phyloP scores from a whole-genome alignment of 2,888 invertebrate species.

The Lasioglossum morio region DNA sequence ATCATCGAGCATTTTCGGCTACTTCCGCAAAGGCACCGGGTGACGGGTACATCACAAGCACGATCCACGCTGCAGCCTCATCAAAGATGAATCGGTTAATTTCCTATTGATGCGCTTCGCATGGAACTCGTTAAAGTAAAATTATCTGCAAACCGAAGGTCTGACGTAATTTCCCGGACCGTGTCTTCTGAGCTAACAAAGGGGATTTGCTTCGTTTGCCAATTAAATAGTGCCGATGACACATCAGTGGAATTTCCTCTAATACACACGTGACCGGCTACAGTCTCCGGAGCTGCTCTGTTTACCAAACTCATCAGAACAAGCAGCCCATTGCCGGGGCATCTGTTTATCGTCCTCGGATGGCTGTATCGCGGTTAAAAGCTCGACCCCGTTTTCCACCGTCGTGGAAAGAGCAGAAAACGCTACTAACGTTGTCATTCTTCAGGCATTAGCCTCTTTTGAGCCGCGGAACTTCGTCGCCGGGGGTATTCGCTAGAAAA shows the following conservation, averaged over 20 bases:
- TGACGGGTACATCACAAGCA: not conserved
- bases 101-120: not conserved
- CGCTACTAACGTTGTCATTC: slow-evolving; percentile 4
- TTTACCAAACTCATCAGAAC: slow-evolving; percentile 13
- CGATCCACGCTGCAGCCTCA: not conserved
- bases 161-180: not conserved
- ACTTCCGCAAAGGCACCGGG: not conserved
- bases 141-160: not conserved
- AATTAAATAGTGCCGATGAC: not conserved
- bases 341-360: slow-evolving; percentile 21
- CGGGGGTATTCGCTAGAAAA: slow-evolving; percentile 1
- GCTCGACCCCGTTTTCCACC: slow-evolving; percentile 6
- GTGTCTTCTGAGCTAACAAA: slow-evolving; percentile 2
- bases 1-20: not conserved
- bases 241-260: not conserved
- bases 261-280: not conserved
- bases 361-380: slow-evolving; percentile 26
- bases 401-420: not conserved
- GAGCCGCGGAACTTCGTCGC: slow-evolving; percentile 21
- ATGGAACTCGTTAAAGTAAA: slow-evolving; percentile 5
- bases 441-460: slow-evolving; percentile 32
- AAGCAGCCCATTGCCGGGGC: not conserved
- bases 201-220: slow-evolving; percentile 10
- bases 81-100: slow-evolving; percentile 5
- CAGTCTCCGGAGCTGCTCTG: not conserved